Percentiles rank a stretch among this genome's conserved stretches.
Conservation (phyloP, 2,113 vertebrate species). For the Epinephelus cyanopodus region DNA sequence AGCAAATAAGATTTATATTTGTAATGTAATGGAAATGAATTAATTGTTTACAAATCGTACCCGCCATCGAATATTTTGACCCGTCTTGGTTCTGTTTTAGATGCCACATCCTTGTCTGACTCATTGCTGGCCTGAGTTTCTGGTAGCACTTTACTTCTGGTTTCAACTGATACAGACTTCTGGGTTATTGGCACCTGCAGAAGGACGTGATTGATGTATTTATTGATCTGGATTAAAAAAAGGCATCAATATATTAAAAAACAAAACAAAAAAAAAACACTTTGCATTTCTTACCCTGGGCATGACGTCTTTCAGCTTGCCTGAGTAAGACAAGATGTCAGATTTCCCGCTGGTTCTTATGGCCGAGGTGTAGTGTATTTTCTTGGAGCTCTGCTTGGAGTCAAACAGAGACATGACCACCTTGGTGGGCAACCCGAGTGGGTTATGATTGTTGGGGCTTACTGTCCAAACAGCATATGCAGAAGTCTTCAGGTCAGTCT, state of each 20-base stretch:
- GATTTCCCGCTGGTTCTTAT: slow-evolving; percentile 89
- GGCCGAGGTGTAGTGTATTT: slow-evolving; percentile 92
- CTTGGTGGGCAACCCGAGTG: slow-evolving; percentile 94
- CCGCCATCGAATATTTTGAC: slow-evolving; percentile 99
- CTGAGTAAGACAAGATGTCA: slow-evolving; percentile 94
- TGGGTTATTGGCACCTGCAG: slow-evolving; percentile 78
- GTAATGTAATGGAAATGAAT: background rate
- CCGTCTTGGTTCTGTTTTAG: slow-evolving; percentile 93
- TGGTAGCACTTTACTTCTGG: slow-evolving; percentile 88
- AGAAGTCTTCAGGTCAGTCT: slow-evolving; percentile 92
- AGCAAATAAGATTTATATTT: background rate
- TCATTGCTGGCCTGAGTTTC: slow-evolving; percentile 89
- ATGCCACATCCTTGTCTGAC: slow-evolving; percentile 90
- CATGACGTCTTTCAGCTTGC: slow-evolving; percentile 93
- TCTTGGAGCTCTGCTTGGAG: slow-evolving; percentile 94
- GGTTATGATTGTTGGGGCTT: slow-evolving; percentile 90
- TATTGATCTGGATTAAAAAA: slow-evolving; percentile 1
- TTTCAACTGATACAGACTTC: slow-evolving; percentile 86
- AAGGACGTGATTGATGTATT: background rate
- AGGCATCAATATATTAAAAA: background rate
- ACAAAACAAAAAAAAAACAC: background rate
- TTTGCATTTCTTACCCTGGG: slow-evolving; percentile 86
- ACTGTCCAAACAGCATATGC: slow-evolving; percentile 92
- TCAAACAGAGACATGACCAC: slow-evolving; percentile 95
- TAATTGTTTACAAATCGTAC: slow-evolving; percentile 76